phyloP scores from a whole-genome alignment of 64 coral and sea anemone species.

The Astreopora myriophthalma region DNA sequence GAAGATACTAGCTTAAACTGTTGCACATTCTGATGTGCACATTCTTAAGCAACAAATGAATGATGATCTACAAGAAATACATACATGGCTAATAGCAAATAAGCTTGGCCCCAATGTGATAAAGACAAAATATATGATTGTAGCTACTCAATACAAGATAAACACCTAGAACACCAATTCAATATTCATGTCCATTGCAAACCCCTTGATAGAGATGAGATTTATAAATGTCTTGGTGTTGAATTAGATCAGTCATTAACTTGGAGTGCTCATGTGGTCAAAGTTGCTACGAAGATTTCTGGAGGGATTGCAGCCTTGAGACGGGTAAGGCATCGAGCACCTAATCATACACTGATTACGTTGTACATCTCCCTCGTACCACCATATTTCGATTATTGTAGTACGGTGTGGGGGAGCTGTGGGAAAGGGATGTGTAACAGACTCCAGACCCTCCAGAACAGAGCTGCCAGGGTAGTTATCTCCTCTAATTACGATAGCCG shows the following conservation, averaged over 20 bases:
- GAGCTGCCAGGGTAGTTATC: too few species aligned
- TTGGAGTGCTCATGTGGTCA: conserved; percentile 38
- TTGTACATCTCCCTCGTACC: too few species aligned
- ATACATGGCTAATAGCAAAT: conserved; percentile 23
- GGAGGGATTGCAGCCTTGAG: conserved; percentile 12
- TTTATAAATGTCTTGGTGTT: conserved; percentile 8
- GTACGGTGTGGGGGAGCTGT: too few species aligned
- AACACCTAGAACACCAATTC: neutral
- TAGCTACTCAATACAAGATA: neutral
- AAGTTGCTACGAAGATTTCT: conserved; percentile 32
- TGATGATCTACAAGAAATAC: conserved; percentile 17
- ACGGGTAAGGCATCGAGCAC: neutral
- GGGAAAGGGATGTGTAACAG: too few species aligned
- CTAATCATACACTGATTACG: too few species aligned
- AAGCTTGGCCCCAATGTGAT: conserved; percentile 36
- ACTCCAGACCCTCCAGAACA: too few species aligned
- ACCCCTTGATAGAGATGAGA: neutral
- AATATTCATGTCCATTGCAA: neutral
- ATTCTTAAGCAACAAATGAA: conserved; percentile 1
- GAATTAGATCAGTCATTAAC: conserved; percentile 32
- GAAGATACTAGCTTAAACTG: conserved; percentile 40
- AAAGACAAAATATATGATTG: conserved; percentile 15
- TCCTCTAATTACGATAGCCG: too few species aligned
- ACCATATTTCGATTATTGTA: too few species aligned
- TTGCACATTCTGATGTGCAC: neutral